Percentiles rank a stretch among this genome's conserved stretches.
phyloP scores from a whole-genome alignment of 53 echinoderm and acorn worm genomes.

The Crossaster papposus region DNA sequence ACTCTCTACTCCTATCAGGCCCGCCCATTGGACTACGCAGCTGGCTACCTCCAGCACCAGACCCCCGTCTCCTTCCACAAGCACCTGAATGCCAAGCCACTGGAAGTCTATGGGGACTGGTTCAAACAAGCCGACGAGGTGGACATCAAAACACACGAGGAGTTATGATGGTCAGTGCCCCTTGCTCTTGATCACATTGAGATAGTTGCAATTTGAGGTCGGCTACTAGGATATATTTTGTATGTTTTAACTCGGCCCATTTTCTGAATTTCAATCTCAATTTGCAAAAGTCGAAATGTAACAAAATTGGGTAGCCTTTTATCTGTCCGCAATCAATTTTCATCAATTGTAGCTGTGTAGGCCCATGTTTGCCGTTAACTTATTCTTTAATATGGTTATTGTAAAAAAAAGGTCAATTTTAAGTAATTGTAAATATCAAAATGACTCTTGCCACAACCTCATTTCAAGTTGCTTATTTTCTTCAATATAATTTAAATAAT shows the following conservation, averaged over 20 bases:
- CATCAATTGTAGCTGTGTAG: too few relatives aligned
- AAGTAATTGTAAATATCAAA: too few relatives aligned
- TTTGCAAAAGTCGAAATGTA: too few relatives aligned
- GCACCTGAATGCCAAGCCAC: conserved; percentile 81
- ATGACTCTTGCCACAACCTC: too few relatives aligned
- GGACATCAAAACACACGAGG: conserved; percentile 42
- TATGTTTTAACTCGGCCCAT: neutral
- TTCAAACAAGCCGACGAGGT: conserved; percentile 76
- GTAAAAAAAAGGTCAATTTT: too few relatives aligned
- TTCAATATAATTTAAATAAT: too few relatives aligned
- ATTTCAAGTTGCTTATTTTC: too few relatives aligned
- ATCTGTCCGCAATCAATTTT: too few relatives aligned
- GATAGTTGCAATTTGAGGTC: neutral
- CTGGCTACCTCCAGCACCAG: conserved; percentile 80
- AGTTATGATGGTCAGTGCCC: conserved; percentile 47
- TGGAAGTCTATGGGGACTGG: conserved; percentile 81
- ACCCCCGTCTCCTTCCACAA: conserved; percentile 96
- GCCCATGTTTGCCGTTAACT: too few relatives aligned
- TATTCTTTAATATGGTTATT: too few relatives aligned
- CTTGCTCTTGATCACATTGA: neutral
- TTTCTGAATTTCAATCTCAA: too few relatives aligned
- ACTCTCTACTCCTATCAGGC: conserved; percentile 59
- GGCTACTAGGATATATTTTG: neutral
- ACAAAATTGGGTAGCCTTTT: too few relatives aligned
- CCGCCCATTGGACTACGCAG: conserved; percentile 82